These are phyloP conservation scores for Drosophila tropicalis DNA, from an alignment of 1,140 invertebrate species.

Conservation along the genomic window DNA sequence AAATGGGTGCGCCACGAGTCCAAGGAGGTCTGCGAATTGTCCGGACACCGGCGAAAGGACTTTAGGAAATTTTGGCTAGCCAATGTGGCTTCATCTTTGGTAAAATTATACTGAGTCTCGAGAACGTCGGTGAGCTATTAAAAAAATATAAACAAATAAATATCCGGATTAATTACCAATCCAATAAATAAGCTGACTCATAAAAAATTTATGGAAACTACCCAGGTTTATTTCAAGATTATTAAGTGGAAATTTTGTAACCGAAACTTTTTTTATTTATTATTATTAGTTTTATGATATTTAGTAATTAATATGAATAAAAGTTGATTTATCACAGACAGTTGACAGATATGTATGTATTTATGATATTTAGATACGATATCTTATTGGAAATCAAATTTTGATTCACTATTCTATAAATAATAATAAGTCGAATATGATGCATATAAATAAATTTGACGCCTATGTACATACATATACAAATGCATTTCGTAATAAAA, in stretches of 20 bases:
- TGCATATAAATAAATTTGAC: not conserved
- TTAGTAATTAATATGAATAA: not conserved
- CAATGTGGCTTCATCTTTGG: conserved; percentile 85
- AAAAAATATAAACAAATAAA: conserved; percentile 19
- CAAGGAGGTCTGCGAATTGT: conserved; percentile 88
- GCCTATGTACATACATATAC: no score
- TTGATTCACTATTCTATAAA: not conserved
- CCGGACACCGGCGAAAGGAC: conserved; percentile 90
- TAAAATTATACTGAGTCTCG: conserved; percentile 87
- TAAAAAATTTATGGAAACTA: no score
- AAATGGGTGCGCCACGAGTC: conserved; percentile 90
- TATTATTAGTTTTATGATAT: not conserved
- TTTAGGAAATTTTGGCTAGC: conserved; percentile 88
- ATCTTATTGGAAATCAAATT: not conserved
- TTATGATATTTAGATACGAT: no score
- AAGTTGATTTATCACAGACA: no score
- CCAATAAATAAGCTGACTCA: no score
- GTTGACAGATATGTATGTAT: no score
- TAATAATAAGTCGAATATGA: not conserved
- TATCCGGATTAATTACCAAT: no score
- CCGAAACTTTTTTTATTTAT: not conserved
- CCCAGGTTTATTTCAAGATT: no score
- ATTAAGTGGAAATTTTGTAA: no score
- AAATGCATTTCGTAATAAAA: not conserved
- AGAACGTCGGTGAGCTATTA: conserved; percentile 88